phyloP scores from a whole-genome alignment of 2,888 invertebrate species.

The Phyto melanocephala region DNA sequence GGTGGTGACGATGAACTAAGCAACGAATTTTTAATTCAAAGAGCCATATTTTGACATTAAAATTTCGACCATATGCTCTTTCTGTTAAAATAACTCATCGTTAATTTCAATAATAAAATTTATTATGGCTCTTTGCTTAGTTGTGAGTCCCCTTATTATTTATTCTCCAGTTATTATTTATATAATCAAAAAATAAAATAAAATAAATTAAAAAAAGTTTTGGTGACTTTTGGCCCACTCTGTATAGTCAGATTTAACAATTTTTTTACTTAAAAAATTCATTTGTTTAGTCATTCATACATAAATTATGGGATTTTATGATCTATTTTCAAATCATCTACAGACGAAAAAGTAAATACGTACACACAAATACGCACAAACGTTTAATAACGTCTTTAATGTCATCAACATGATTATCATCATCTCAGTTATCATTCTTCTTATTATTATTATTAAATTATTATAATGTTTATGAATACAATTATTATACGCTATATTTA shows the following conservation, averaged over 20 bases:
- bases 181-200: too few relatives aligned
- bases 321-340: not conserved
- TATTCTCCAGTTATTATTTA: too few relatives aligned
- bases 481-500: slow-evolving; percentile 15
- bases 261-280: not conserved
- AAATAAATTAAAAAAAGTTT: not conserved
- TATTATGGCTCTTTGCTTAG: too few relatives aligned
- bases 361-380: not conserved
- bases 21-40: too few relatives aligned
- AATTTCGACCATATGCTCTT: too few relatives aligned
- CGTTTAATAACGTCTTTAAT: not conserved
- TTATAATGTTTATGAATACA: not conserved
- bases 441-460: slow-evolving; percentile 17
- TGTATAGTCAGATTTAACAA: not conserved
- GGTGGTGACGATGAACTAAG: too few relatives aligned
- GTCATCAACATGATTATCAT: not conserved
- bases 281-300: not conserved
- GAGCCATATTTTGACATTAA: too few relatives aligned
- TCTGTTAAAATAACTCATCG: too few relatives aligned
- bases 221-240: not conserved
- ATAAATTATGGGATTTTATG: not conserved
- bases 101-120: too few relatives aligned
- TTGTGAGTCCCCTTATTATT: too few relatives aligned
- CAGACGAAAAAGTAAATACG: not conserved
- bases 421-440: not conserved